Percentiles rank a stretch among this genome's conserved stretches.
phyloP scores from a whole-genome alignment of 2,888 invertebrate species.

The Hedya salicella region DNA sequence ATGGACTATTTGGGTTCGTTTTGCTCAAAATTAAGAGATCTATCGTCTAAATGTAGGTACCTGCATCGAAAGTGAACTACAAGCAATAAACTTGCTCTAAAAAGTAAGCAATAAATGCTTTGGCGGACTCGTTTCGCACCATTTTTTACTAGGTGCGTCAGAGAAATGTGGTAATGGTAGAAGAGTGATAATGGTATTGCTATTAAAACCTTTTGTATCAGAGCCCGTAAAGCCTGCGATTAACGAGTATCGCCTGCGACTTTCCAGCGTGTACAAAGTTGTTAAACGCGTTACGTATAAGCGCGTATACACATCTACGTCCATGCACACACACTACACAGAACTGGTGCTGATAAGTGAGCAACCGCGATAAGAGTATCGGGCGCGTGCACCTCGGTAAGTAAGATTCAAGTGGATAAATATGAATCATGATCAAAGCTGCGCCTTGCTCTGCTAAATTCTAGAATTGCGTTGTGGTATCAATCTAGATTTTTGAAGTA shows the following conservation, averaged over 20 bases:
- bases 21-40: too few species aligned
- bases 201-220: slow-evolving; percentile 8
- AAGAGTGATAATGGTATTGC: slow-evolving; percentile 6
- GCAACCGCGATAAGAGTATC: slow-evolving; percentile 62
- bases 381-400: slow-evolving; percentile 35
- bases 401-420: slow-evolving; percentile 21
- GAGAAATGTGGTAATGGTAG: neutral
- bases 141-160: neutral
- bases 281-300: slow-evolving; percentile 23
- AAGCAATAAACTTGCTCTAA: too few species aligned
- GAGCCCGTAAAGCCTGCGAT: slow-evolving; percentile 14
- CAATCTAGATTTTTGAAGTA: too few species aligned
- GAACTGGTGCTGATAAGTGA: slow-evolving; percentile 57
- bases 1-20: too few species aligned
- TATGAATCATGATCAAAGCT: slow-evolving; percentile 1
- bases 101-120: too few species aligned
- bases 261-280: slow-evolving; percentile 15
- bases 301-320: neutral
- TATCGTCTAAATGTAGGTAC: too few species aligned
- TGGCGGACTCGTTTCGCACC: neutral
- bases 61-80: too few species aligned
- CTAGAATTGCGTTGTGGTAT: too few species aligned
- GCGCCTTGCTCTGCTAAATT: neutral
- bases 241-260: slow-evolving; percentile 10
- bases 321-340: neutral